These are phyloP conservation scores for Zaprionus capensis DNA, from an alignment of 1,140 invertebrate genomes.

Conservation along the genomic window DNA sequence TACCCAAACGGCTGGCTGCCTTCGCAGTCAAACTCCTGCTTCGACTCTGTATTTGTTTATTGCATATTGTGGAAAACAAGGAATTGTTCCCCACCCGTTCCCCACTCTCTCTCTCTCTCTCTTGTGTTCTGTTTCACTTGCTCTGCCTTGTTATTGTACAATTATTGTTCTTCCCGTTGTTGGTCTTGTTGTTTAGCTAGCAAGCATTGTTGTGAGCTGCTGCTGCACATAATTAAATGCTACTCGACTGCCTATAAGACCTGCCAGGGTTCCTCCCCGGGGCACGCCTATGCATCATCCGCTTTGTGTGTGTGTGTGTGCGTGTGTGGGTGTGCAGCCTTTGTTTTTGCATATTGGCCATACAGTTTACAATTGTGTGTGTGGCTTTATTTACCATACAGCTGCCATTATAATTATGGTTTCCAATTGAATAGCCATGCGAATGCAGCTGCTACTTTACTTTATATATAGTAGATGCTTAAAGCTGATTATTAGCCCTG, in stretches of 20 bases:
- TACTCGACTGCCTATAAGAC: constrained; percentile 13
- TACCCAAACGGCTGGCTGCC: not conserved
- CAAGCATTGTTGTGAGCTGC: constrained; percentile 32
- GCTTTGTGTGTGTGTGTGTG: too few species aligned
- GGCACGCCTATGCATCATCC: not conserved
- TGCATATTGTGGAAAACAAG: constrained; percentile 59
- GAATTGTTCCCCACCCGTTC: constrained; percentile 39
- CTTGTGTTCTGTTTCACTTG: not conserved
- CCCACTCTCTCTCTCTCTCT: not conserved
- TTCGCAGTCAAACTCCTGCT: constrained; percentile 10
- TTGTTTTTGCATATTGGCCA: constrained; percentile 66
- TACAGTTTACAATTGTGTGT: constrained; percentile 60
- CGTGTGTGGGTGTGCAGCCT: constrained; percentile 22
- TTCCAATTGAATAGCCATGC: constrained; percentile 61
- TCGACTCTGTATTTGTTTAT: constrained; percentile 57
- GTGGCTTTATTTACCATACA: constrained; percentile 39
- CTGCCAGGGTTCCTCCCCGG: not conserved
- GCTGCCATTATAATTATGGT: constrained; percentile 62
- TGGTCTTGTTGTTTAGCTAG: constrained; percentile 36
- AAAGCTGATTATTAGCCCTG: constrained; percentile 24
- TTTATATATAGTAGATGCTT: constrained; percentile 1
- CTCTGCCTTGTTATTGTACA: constrained; percentile 38
- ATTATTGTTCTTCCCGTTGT: constrained; percentile 60
- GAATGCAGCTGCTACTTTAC: constrained; percentile 1
- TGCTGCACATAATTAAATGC: constrained; percentile 72